Base-by-base conservation (phyloP, 37 sponge, comb jelly and placozoan genomes). In the Chondrilla cf. caribensis region DNA sequence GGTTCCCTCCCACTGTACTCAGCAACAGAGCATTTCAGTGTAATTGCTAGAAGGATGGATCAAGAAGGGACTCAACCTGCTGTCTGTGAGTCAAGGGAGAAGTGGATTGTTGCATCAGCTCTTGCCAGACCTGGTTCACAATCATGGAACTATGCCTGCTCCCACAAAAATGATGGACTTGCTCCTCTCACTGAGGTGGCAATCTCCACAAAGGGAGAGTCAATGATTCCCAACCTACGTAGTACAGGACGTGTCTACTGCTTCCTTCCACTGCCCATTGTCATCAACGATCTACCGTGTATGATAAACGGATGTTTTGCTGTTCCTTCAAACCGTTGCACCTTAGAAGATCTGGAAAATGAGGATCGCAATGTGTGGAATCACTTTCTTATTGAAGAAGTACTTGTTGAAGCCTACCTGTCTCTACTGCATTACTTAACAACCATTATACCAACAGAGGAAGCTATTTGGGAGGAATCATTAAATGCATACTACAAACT, bases 221-320 rank as follows among this genome's bases (percentile, higher is more conserved):
- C 18, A 1, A 58, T 72, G 19, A 43, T 41, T 72, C 82, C 81
- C 40, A 2, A 33, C 7, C 5, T 7, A 35, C 37, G 54, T 51
- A 38, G 58, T 17, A 24, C 17, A 15, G 90, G 86, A 28, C 36
- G 37, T 0, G 4, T 83, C 9, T 90, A 85, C 62, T 90, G 86
- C 51, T 90, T 90, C 40, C 76, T 90, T 19, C 90, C 90, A n/a
- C 81, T 90, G 22, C 90, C 90, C 55, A 79, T 83, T 22, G 15
- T 21, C 24, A 83, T 75, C 68, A 11, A 47, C 11, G 82, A 60
- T 51, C 55, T 90, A 24, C 47, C 47, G 17, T 90, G 85, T 58
- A 83, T 80, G 11, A 35, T 86, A 2, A 90, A 83, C 79, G 90
- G 90, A 14, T 86, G 44, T 54, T 90, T 90, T 79, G 83, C 79